Conservation (phyloP, 1,140 invertebrate genomes). For the Galleria mellonella region DNA sequence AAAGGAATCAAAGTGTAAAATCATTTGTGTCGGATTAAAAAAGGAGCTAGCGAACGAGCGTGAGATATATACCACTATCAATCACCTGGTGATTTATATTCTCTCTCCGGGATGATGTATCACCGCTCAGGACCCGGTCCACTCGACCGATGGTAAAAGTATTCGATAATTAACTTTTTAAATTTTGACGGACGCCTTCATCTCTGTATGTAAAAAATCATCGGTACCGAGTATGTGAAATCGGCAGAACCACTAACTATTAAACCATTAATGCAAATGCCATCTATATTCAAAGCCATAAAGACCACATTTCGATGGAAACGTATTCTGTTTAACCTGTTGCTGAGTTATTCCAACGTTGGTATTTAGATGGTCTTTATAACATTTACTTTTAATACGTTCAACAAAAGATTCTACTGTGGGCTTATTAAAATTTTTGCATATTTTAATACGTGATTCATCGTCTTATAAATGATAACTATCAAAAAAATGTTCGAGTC, state of each 20-base stretch:
- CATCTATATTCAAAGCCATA: conserved; percentile 8
- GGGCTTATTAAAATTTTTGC: conserved; percentile 20
- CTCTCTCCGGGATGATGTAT: conserved; percentile 57
- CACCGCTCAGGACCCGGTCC: conserved; percentile 28
- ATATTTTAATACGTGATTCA: conserved; percentile 16
- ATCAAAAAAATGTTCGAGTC: conserved; percentile 1
- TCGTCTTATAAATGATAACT: conserved; percentile 7
- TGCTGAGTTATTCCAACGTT: conserved; percentile 7
- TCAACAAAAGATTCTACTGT: conserved; percentile 19
- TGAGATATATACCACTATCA: conserved; percentile 65
- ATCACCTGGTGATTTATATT: conserved; percentile 66
- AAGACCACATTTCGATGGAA: conserved; percentile 2
- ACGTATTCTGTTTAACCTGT: conserved; percentile 8
- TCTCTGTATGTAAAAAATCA: conserved; percentile 16
- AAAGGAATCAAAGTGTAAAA: conserved; percentile 64
- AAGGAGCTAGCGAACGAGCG: conserved; percentile 59
- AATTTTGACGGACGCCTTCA: conserved; percentile 66
- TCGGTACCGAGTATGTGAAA: conserved; percentile 12
- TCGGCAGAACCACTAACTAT: conserved; percentile 4
- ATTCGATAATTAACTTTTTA: conserved; percentile 72
- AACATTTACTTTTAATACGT: conserved; percentile 16
- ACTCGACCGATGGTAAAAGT: conserved; percentile 39
- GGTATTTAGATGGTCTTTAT: conserved; percentile 18
- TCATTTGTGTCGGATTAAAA: conserved; percentile 69
- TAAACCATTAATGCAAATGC: conserved; percentile 7